These are phyloP conservation scores for Holotrichia oblita DNA, from an alignment of 1,140 invertebrate genomes.

Conservation along the genomic window DNA sequence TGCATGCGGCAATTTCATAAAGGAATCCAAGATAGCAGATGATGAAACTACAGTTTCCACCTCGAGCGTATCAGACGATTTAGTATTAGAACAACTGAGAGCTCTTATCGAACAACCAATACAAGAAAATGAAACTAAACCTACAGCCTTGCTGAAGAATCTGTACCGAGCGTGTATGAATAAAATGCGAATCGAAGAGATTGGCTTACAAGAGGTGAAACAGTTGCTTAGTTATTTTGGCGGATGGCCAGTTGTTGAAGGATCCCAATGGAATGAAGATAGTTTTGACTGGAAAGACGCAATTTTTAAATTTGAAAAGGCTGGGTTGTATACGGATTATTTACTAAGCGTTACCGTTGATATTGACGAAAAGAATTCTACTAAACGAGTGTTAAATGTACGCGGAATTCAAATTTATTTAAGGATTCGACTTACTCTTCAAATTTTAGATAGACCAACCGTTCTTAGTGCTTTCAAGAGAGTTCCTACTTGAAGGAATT, in stretches of 20 bases:
- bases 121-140: background rate
- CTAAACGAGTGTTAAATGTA: slow-evolving; percentile 22
- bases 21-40: slow-evolving; percentile 37
- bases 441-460: slow-evolving; percentile 69
- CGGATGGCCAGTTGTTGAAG: slow-evolving; percentile 67
- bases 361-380: slow-evolving; percentile 64
- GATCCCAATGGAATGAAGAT: slow-evolving; percentile 61
- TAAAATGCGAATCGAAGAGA: slow-evolving; percentile 16
- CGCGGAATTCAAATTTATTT: background rate
- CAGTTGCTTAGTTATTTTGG: slow-evolving; percentile 62
- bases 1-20: slow-evolving; percentile 76
- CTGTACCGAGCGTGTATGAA: slow-evolving; percentile 35
- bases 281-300: slow-evolving; percentile 55
- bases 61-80: background rate
- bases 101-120: slow-evolving; percentile 36
- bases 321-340: slow-evolving; percentile 30
- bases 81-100: slow-evolving; percentile 20
- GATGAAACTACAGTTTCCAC: slow-evolving; percentile 12
- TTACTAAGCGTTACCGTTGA: slow-evolving; percentile 62
- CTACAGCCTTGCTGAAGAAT: background rate
- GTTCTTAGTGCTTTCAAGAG: slow-evolving; percentile 66
- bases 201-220: slow-evolving; percentile 59
- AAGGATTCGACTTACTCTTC: background rate
- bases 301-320: slow-evolving; percentile 13
- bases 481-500: slow-evolving; percentile 66